A percentile compares a stretch with the other conserved stretches of the same genome.
These are phyloP conservation scores for Odontamblyopus rebecca DNA, from an alignment of 2,797 vertebrate species.

Conservation along the genomic window DNA sequence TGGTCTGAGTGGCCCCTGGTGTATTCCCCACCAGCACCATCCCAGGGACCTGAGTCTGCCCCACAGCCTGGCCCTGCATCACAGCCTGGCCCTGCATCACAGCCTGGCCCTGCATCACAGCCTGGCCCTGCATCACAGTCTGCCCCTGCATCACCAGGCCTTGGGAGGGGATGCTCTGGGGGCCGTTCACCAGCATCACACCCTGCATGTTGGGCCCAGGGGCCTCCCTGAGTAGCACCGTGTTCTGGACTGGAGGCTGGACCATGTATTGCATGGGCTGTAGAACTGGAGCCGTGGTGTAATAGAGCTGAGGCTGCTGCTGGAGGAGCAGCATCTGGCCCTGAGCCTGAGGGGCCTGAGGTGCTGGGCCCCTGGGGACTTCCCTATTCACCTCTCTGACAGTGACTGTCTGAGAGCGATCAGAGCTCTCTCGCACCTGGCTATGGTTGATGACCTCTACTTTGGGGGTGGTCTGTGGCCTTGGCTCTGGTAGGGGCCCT, in stretches of 20 bases:
- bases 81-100: slow-evolving; percentile 25
- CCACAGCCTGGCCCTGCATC: slow-evolving; percentile 10
- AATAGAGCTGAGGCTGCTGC: slow-evolving; percentile 77
- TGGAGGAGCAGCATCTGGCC: slow-evolving; percentile 61
- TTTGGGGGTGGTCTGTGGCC: slow-evolving; percentile 14
- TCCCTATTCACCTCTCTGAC: slow-evolving; percentile 21
- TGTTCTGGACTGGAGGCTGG: slow-evolving; percentile 81
- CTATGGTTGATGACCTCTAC: slow-evolving; percentile 15
- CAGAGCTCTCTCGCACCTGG: slow-evolving; percentile 32
- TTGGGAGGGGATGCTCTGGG: slow-evolving; percentile 36
- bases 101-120: slow-evolving; percentile 52
- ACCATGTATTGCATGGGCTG: slow-evolving; percentile 70
- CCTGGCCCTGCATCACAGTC: slow-evolving; percentile 23
- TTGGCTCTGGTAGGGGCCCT: neutral
- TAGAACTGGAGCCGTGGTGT: slow-evolving; percentile 59
- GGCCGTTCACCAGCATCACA: slow-evolving; percentile 68
- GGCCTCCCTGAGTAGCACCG: slow-evolving; percentile 80
- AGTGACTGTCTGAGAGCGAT: slow-evolving; percentile 16
- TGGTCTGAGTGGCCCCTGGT: slow-evolving; percentile 33
- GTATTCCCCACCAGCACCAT: slow-evolving; percentile 60
- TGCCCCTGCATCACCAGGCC: slow-evolving; percentile 61
- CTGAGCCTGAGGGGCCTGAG: slow-evolving; percentile 31
- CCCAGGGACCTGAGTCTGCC: slow-evolving; percentile 38
- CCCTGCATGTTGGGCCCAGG: slow-evolving; percentile 66
- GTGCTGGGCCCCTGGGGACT: neutral